Evolutionary conservation across 2,888 invertebrate genomes (phyloP), one percentile per base, ranked within the genome.

Genomic region (Phengaris arion): DNA sequence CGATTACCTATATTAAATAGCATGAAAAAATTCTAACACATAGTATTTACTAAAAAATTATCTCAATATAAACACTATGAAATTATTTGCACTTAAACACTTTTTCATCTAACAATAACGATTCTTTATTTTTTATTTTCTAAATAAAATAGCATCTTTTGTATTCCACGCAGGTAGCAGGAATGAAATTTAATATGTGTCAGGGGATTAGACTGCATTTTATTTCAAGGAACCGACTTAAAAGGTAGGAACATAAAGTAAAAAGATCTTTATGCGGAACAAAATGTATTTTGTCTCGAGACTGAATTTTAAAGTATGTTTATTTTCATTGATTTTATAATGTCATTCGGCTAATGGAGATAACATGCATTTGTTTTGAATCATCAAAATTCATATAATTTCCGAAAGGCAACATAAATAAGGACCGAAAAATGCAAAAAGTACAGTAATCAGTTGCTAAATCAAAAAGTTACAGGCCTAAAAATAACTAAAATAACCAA

Each of bases 181-280:
- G 35, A 35, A 64, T 10, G 35, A 64, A 64, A 35, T 64, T 35
- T 64, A 64, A 64, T 64, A 64, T 64, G 64, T 64, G 35, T 64
- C 64, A 64, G 64, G 64, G 10, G 35, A 64, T 64, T 52, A 52
- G 8, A 59, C 13, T 64, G 64, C 64, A 64, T 45, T 35, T 64
- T 45, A 64, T 64, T 64, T 12, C 35, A 64, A 64, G 35, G 64
- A 64, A 64, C 64, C 48, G 13, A 64, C 64, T 64, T 59, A 59
- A 59, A 59, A 59, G 59, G 59, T 59, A 59, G 59, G 59, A 59
- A 59, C 10, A 59, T 22, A 22, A 9, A 52, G 52, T 4, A 52
- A 59, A 15, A 15, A 6, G 22, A 59, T 22, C 57, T 55, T 55
- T 22, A 59, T 10, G 13, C 22, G 1, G 15, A 13, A 10, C 15